Evolutionary conservation across 1,140 invertebrate species (phyloP).

Genomic region (Olivierus martensii): DNA sequence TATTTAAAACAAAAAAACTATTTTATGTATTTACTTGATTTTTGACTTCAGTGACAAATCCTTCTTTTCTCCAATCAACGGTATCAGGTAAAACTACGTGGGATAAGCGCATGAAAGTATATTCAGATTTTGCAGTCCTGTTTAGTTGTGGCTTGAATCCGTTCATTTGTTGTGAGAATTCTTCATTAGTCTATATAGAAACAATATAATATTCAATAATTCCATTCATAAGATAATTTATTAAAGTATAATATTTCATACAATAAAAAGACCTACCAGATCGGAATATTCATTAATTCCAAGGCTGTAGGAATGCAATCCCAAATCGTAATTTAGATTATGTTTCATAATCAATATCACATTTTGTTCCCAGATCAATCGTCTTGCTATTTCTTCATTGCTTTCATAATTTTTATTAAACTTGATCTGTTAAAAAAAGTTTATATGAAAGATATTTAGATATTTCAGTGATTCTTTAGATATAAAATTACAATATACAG

Average conservation of each 20-base stretch:
- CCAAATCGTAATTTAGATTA: constrained; percentile 14
- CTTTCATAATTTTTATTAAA: constrained; percentile 9
- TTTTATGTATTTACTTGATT: constrained; percentile 59
- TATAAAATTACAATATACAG: too few species aligned
- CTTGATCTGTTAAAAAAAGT: not conserved
- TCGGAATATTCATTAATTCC: constrained; percentile 30
- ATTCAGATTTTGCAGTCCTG: not conserved
- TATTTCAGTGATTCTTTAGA: too few species aligned
- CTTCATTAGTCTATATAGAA: constrained; percentile 16
- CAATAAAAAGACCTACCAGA: not conserved
- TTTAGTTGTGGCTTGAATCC: constrained; percentile 6
- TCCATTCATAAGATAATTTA: too few species aligned
- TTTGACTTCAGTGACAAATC: constrained; percentile 62
- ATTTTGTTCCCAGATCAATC: constrained; percentile 14
- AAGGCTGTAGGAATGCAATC: constrained; percentile 24
- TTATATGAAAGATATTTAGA: too few species aligned
- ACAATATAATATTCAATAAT: too few species aligned
- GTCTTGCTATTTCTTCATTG: constrained; percentile 13
- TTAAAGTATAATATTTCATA: too few species aligned
- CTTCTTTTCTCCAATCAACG: constrained; percentile 76
- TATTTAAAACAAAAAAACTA: too few species aligned
- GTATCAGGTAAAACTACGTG: constrained; percentile 51
- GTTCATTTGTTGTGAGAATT: constrained; percentile 21
- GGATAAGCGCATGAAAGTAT: constrained; percentile 53
- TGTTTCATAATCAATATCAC: constrained; percentile 8